Percentiles rank a stretch among this genome's conserved stretches.
Conservation (phyloP, 2,888 invertebrate species). For the Galeruca laticollis region DNA sequence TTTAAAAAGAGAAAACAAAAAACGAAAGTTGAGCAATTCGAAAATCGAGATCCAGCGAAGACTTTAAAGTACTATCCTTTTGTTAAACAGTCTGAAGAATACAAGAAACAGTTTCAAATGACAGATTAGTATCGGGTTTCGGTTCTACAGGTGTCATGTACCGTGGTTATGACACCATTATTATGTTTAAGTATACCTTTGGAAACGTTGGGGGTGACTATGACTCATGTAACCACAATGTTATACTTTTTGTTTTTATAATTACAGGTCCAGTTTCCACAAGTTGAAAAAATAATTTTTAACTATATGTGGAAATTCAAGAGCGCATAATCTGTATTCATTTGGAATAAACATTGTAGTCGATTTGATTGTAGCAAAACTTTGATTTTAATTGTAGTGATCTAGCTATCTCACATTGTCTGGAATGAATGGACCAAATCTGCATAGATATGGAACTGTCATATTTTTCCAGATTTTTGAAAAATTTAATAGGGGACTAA, state of each 20-base stretch:
- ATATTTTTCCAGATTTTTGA: too few species aligned
- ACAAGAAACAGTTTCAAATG: conserved; percentile 53
- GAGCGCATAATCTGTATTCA: neutral
- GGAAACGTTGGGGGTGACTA: conserved; percentile 16
- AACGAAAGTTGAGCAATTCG: conserved; percentile 41
- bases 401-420: too few species aligned
- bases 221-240: conserved; percentile 23
- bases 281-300: neutral
- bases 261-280: neutral
- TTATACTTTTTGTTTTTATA: neutral
- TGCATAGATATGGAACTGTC: too few species aligned
- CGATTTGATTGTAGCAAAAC: too few species aligned
- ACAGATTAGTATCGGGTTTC: conserved; percentile 53
- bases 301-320: neutral
- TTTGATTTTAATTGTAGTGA: too few species aligned
- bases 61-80: conserved; percentile 54
- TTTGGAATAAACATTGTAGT: neutral
- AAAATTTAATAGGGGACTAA: too few species aligned
- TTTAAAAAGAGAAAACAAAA: conserved; percentile 33
- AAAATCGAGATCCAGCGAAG: conserved; percentile 51
- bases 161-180: conserved; percentile 45
- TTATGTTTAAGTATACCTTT: conserved; percentile 28
- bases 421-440: too few species aligned
- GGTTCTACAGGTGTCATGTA: conserved; percentile 57
- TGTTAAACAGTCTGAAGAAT: conserved; percentile 53